These are phyloP conservation scores for Polyommatus icarus DNA, from an alignment of 2,888 invertebrate species.

Conservation along the genomic window DNA sequence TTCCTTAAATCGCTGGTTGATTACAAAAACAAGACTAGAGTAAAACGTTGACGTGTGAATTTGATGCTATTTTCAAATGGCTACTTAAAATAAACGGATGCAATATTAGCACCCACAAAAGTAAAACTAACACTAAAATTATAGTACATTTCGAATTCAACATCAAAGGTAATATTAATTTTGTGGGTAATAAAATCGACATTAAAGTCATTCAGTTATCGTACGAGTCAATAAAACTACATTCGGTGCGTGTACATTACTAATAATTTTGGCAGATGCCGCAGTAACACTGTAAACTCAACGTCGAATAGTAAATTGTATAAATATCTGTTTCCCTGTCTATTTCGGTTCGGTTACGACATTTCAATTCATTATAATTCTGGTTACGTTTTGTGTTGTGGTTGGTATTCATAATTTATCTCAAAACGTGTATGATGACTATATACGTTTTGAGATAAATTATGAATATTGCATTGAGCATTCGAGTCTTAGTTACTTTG, in stretches of 20 bases:
- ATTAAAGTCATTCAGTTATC: slow-evolving; percentile 17
- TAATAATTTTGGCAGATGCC: slow-evolving; percentile 16
- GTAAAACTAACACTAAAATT: neutral
- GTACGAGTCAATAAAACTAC: slow-evolving; percentile 15
- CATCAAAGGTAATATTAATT: slow-evolving; percentile 7
- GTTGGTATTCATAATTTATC: neutral
- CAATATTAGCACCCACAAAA: neutral
- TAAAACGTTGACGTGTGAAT: neutral
- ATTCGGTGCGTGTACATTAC: slow-evolving; percentile 12
- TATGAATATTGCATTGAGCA: no score
- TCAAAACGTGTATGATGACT: no score
- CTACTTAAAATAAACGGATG: neutral
- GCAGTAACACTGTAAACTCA: neutral
- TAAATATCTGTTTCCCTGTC: slow-evolving; percentile 7
- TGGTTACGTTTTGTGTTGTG: neutral
- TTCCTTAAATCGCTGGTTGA: neutral
- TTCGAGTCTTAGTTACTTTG: neutral
- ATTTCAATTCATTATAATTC: slow-evolving; percentile 4
- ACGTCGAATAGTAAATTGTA: slow-evolving; percentile 21
- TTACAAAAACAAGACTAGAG: neutral
- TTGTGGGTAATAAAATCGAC: slow-evolving; percentile 9
- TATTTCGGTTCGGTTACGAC: slow-evolving; percentile 18
- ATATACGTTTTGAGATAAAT: no score
- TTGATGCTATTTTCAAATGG: neutral
- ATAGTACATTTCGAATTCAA: slow-evolving; percentile 6